These are phyloP conservation scores for Tyrannus savana DNA, from an alignment of 2,113 vertebrate species.

Conservation along the genomic window DNA sequence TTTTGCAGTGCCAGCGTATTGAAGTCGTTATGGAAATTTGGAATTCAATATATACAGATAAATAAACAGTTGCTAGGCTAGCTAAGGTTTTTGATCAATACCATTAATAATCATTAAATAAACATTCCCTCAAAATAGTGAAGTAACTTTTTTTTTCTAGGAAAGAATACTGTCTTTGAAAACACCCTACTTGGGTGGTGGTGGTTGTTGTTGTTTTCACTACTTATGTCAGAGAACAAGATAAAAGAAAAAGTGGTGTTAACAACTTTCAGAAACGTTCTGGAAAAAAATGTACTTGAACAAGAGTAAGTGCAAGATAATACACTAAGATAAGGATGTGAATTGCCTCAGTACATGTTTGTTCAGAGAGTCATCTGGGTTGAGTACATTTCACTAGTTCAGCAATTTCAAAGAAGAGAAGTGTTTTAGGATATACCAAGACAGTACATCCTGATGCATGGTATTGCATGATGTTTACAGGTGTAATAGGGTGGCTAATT, in stretches of 20 bases:
- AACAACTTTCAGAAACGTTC: background rate
- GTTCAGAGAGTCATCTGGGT: background rate
- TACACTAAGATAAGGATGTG: background rate
- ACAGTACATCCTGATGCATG: background rate
- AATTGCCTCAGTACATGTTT: background rate
- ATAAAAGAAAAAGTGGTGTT: background rate
- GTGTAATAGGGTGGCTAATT: background rate
- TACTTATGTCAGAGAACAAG: background rate
- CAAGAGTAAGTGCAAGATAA: background rate
- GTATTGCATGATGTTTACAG: background rate
- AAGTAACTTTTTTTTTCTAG: background rate
- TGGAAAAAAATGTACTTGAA: background rate
- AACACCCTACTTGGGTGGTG: rapidly evolving
- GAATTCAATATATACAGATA: background rate
- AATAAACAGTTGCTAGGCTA: background rate
- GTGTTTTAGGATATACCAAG: background rate
- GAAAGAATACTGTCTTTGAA: background rate
- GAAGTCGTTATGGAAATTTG: background rate
- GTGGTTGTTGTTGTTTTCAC: rapidly evolving
- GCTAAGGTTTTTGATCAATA: background rate
- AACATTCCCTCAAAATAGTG: background rate
- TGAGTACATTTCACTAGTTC: background rate
- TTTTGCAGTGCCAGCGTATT: background rate
- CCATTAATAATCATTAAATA: background rate
- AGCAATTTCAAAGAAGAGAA: background rate